Conservation (phyloP, 2,888 invertebrate species). For the Hymenopus coronatus region DNA sequence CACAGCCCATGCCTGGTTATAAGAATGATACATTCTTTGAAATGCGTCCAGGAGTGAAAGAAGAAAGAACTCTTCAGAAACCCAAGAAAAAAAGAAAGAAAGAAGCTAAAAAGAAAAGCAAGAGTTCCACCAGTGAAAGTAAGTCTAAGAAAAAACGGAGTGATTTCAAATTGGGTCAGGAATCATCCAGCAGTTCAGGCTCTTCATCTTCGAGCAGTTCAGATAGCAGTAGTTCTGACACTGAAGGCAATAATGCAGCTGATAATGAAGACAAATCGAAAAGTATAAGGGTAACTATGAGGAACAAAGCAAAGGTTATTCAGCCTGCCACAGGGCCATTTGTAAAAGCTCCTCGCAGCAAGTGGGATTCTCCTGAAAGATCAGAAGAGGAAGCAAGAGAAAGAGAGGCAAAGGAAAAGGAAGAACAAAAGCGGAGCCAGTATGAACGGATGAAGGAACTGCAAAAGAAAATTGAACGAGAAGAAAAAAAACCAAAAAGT, state of each 20-base stretch:
- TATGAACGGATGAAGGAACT: conserved; percentile 14
- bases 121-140: conserved; percentile 43
- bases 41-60: conserved; percentile 21
- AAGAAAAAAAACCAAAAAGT: conserved; percentile 2
- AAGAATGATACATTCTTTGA: background rate
- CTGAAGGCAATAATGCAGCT: conserved; percentile 48
- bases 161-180: conserved; percentile 37
- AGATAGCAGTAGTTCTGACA: conserved; percentile 38
- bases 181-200: conserved; percentile 21
- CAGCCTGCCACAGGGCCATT: background rate
- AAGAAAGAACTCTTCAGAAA: conserved; percentile 30
- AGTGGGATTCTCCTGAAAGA: conserved; percentile 24
- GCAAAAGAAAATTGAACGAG: conserved; percentile 4
- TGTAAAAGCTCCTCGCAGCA: conserved; percentile 22
- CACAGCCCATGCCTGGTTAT: background rate
- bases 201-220: background rate
- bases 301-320: conserved; percentile 52
- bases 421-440: conserved; percentile 17
- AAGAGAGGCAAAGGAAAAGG: conserved; percentile 45
- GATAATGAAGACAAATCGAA: conserved; percentile 53
- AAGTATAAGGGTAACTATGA: conserved; percentile 65
- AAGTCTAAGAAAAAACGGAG: conserved; percentile 37
- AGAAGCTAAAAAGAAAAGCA: conserved; percentile 55
- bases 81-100: conserved; percentile 57
- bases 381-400: background rate